Evolutionary conservation across 2,797 vertebrate genomes (phyloP), one percentile per base, ranked within the genome.

Genomic region (Coregonus sp.): DNA sequence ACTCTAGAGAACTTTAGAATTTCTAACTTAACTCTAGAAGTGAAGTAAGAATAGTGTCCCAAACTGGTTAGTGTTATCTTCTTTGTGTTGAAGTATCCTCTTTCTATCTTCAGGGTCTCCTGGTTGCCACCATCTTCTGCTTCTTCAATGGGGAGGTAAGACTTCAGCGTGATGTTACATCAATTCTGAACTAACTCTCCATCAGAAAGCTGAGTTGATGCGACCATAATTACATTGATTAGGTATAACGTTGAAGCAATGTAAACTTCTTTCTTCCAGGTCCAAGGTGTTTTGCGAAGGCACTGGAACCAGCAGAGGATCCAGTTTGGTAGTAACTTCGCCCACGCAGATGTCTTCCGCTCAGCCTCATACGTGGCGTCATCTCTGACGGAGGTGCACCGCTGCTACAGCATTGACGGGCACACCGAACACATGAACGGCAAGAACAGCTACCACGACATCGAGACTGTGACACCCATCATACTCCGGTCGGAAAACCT

Each of bases 61-160:
- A 9, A 25, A 4, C 1, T 9, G 20, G 2, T 63, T 25, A 63
- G 20, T 1, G 59, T 63, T 25, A 7, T 25, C 20, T 63, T 25
- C 7, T 29, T 29, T 25, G 25, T 63, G 59, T 11, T 25, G 59
- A 63, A 63, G 3, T 47, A 35, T 9, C 20, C 78, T 85, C 1
- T 72, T 37, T 86, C 87, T 86, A 7, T 89, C 78, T 86, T 82
- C 90, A 98, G 97, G 97, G 97, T 75, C 93, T 99, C 14, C 82
- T 98, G 87, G 97, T 99, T 78, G 96, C 97, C 65, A 99, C 97
- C 12, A 98, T 99, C 86, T 99, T 97, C 93, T 99, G 97, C 90
- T 99, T 99, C 91, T 99, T 99, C 86, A 99, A 99, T 33, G 97
- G 97, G 54, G 97, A 99, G 95, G 97, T 98, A 95, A 92, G 92